Base-by-base conservation (phyloP, 2,888 invertebrate species). In the Diogma glabrata region DNA sequence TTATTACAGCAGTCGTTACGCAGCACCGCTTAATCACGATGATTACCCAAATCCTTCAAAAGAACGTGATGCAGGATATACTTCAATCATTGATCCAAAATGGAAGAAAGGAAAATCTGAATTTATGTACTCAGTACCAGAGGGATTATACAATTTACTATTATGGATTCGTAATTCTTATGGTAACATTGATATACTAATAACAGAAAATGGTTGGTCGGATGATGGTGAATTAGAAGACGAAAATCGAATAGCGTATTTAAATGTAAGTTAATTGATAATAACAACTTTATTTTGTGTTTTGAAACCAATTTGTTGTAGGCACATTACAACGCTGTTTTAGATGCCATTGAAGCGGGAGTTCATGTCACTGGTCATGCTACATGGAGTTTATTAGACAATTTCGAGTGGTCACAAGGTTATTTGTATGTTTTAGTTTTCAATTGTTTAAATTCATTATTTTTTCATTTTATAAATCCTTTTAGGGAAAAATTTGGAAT, bases 331-430 rank as follows among this genome's bases (percentile, higher is more conserved):
- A 67, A 74, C 47, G 76, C 76, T 0, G 56, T 6, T 4, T 16
- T 46, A 4, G 8, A 26, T 3, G 46, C 46, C 10, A 46, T 24
- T 17, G 46, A 46, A 1, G 73, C 72, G 19, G 48, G 62, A 0
- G 74, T 72, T 51, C 66, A 75, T 56, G 61, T 77, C 2, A 64
- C 58, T 52, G 77, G 74, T 0, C 82, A 80, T 59, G 72, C 74
- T 1, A 73, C 72, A 1, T 80, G 81, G 79, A 77, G 77, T 26
- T 63, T 83, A 4, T 71, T 82, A 60, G 84, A 84, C 58, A 79
- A 77, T 57, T 79, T 82, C 58, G 81, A 82, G 61, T 82, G 81
- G 80, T 62, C 62, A 10, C 58, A 60, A 40, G 82, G 81, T 22
- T 82, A 77, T 59, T n/a, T n/a, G n/a, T n/a, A n/a, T n/a, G n/a